A percentile compares a stretch with the other conserved stretches of the same genome.
These are phyloP conservation scores for Hirtodrosophila histrioides DNA, from an alignment of 2,888 invertebrate genomes.

Conservation along the genomic window DNA sequence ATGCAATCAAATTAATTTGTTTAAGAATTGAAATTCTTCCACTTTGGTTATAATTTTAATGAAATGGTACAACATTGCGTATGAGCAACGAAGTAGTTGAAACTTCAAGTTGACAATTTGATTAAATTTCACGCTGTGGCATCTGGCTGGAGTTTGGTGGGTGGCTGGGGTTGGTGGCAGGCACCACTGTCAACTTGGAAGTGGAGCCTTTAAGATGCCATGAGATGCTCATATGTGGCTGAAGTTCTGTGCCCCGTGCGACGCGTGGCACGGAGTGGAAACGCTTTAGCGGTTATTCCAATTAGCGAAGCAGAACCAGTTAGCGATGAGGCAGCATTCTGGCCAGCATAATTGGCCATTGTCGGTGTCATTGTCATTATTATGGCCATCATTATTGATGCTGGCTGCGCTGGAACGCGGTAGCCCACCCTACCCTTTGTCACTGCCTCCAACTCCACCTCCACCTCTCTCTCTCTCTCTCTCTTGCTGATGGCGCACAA, in stretches of 20 bases:
- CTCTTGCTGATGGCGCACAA: slow-evolving; percentile 33
- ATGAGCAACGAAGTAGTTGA: slow-evolving; percentile 14
- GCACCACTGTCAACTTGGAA: neutral
- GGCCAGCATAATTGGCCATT: slow-evolving; percentile 57
- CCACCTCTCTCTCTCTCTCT: neutral
- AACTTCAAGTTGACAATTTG: slow-evolving; percentile 1
- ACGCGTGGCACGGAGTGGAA: slow-evolving; percentile 1
- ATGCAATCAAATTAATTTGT: too few relatives aligned
- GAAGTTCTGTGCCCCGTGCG: neutral
- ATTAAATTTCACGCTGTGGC: slow-evolving; percentile 5
- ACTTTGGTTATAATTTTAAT: slow-evolving; percentile 1
- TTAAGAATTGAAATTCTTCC: too few relatives aligned
- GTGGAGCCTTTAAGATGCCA: neutral
- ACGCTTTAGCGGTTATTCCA: slow-evolving; percentile 46
- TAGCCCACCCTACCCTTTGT: neutral
- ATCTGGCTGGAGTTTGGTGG: too few relatives aligned
- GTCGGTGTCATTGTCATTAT: slow-evolving; percentile 73
- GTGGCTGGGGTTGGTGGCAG: too few relatives aligned
- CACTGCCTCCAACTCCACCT: neutral
- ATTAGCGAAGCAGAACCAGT: slow-evolving; percentile 29
- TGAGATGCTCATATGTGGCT: slow-evolving; percentile 1
- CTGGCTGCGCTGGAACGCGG: slow-evolving; percentile 17
- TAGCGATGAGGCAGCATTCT: slow-evolving; percentile 21
- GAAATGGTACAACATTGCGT: slow-evolving; percentile 13
- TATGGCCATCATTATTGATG: slow-evolving; percentile 59